A percentile compares a stretch with the other conserved stretches of the same genome.
These are phyloP conservation scores for Lepidochitona cinerea DNA, from an alignment of 2,888 invertebrate species.

Conservation along the genomic window DNA sequence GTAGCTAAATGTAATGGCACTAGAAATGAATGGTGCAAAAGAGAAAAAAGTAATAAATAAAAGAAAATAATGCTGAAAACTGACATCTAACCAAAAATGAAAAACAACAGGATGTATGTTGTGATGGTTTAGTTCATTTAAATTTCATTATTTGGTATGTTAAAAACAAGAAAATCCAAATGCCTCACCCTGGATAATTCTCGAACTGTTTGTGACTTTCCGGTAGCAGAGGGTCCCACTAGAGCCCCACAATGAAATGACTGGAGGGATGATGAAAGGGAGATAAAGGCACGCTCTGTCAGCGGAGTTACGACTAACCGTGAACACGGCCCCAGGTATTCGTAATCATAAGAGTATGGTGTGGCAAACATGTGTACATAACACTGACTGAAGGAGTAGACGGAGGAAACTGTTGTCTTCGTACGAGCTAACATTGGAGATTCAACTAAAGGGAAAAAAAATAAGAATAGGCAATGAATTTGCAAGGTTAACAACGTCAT, in stretches of 20 bases:
- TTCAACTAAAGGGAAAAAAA: neutral
- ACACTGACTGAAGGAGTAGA: slow-evolving; percentile 65
- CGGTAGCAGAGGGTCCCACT: slow-evolving; percentile 63
- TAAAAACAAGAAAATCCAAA: neutral
- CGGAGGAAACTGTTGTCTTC: slow-evolving; percentile 60
- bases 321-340: slow-evolving; percentile 59
- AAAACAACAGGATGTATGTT: too few species aligned
- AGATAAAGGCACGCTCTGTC: slow-evolving; percentile 64
- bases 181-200: slow-evolving; percentile 60
- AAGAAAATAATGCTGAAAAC: too few species aligned
- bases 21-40: too few species aligned
- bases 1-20: too few species aligned
- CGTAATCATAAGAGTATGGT: slow-evolving; percentile 63
- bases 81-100: too few species aligned
- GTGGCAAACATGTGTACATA: slow-evolving; percentile 62
- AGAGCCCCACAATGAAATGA: slow-evolving; percentile 65
- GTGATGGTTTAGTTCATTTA: too few species aligned
- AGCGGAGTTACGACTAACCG: slow-evolving; percentile 64
- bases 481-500: too few species aligned
- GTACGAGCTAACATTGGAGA: slow-evolving; percentile 32
- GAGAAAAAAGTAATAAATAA: too few species aligned
- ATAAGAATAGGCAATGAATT: too few species aligned
- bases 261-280: slow-evolving; percentile 62
- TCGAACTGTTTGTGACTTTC: slow-evolving; percentile 65
- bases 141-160: too few species aligned